A percentile compares a stretch with the other conserved stretches of the same genome.
These are phyloP conservation scores for Antennarius maculatus DNA, from an alignment of 2,797 vertebrate species.

Conservation along the genomic window DNA sequence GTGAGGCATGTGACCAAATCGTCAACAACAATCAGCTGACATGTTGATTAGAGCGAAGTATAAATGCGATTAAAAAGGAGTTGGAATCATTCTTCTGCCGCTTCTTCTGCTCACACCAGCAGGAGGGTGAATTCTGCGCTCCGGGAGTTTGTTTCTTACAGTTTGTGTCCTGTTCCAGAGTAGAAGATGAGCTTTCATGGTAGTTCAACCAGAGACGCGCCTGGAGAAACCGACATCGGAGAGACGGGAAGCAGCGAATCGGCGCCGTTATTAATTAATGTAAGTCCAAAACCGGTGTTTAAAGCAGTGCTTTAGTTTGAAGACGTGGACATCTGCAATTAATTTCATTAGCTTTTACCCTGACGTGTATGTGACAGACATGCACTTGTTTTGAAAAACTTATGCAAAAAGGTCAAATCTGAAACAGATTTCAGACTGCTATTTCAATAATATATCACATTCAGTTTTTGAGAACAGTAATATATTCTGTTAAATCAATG, in stretches of 20 bases:
- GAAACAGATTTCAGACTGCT: neutral
- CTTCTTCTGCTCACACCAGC: neutral
- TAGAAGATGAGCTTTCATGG: conserved; percentile 60
- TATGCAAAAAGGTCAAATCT: neutral
- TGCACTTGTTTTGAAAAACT: conserved; percentile 11
- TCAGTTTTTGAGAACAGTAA: neutral
- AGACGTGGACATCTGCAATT: neutral
- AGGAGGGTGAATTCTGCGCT: neutral
- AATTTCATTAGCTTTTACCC: neutral
- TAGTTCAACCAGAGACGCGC: neutral
- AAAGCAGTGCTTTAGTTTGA: neutral
- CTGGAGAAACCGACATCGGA: neutral
- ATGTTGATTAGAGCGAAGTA: conserved; percentile 15
- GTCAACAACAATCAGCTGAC: conserved; percentile 47
- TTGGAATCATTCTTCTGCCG: conserved; percentile 14
- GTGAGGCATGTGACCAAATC: conserved; percentile 25
- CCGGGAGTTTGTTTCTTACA: neutral
- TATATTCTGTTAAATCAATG: neutral
- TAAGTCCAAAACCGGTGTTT: conserved; percentile 58
- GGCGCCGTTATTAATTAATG: conserved; percentile 67
- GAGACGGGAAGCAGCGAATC: conserved; percentile 38
- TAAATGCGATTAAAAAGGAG: conserved; percentile 2
- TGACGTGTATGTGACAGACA: neutral
- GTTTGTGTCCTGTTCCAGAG: neutral
- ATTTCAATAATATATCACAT: neutral